Evolutionary conservation across 2,797 vertebrate species (phyloP).

Genomic region (Molothrus aeneus): DNA sequence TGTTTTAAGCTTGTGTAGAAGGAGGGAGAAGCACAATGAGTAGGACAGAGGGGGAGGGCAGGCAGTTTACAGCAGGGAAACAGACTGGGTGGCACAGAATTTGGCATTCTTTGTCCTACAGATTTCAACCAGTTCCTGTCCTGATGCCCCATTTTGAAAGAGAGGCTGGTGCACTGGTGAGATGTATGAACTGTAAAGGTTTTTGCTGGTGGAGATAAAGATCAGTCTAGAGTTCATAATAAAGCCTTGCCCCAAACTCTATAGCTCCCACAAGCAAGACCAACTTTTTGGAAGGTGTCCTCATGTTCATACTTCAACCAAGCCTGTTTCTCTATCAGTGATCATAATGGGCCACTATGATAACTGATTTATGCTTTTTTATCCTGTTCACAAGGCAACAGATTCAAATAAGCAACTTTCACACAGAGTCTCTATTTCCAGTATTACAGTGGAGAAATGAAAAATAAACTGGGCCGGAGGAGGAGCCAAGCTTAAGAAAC

Average conservation of each 20-base stretch:
- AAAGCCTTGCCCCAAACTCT: not conserved
- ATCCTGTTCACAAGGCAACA: not conserved
- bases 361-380: not conserved
- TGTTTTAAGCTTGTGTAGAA: not conserved
- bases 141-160: not conserved
- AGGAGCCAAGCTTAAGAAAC: not conserved
- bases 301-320: not conserved
- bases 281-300: not conserved
- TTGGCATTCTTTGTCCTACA: not conserved
- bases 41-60: not conserved
- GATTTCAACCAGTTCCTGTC: not conserved
- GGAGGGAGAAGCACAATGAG: not conserved
- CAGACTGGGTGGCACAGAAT: not conserved
- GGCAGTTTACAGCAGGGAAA: not conserved
- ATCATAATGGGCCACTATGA: rapidly evolving
- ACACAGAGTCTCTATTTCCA: not conserved
- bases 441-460: not conserved
- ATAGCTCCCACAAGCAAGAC: not conserved
- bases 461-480: not conserved
- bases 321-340: not conserved
- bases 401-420: not conserved
- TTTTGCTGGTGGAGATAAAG: not conserved
- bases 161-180: not conserved
- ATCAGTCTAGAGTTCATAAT: not conserved
- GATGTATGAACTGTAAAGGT: not conserved